Percentiles rank a stretch among this genome's conserved stretches.
Evolutionary conservation across 2,113 vertebrate genomes (phyloP).

Genomic region (Corythoichthys intestinalis): DNA sequence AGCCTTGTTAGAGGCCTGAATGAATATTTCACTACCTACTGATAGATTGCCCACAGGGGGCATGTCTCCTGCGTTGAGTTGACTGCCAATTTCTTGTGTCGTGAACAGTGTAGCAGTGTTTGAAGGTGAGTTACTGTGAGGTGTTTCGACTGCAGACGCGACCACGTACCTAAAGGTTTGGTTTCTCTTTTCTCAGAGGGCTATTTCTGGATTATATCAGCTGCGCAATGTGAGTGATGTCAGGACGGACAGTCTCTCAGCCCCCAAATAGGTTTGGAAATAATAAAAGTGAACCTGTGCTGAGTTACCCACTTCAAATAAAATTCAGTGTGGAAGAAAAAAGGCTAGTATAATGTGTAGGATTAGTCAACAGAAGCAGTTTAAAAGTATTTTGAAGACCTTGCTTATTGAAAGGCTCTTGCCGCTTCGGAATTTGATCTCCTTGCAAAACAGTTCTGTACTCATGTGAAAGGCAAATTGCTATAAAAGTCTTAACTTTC

Average conservation of each 20-base stretch:
- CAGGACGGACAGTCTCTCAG: slow-evolving; percentile 58
- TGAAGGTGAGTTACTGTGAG: slow-evolving; percentile 54
- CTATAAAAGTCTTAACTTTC: neutral
- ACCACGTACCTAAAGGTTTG: slow-evolving; percentile 49
- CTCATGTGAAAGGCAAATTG: slow-evolving; percentile 29
- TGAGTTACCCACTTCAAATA: slow-evolving; percentile 41
- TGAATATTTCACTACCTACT: slow-evolving; percentile 56
- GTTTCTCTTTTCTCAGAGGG: slow-evolving; percentile 63
- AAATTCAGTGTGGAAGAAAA: slow-evolving; percentile 22
- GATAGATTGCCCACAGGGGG: slow-evolving; percentile 38
- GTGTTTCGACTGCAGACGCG: slow-evolving; percentile 31
- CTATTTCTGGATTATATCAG: slow-evolving; percentile 74
- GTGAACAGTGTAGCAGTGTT: slow-evolving; percentile 28
- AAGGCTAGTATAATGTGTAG: slow-evolving; percentile 8
- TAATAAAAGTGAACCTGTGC: slow-evolving; percentile 62
- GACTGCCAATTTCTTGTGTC: slow-evolving; percentile 32
- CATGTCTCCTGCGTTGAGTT: slow-evolving; percentile 24
- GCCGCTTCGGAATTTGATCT: slow-evolving; percentile 52
- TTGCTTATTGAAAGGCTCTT: slow-evolving; percentile 34
- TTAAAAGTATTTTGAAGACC: slow-evolving; percentile 34
- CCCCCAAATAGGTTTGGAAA: slow-evolving; percentile 65
- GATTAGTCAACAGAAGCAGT: slow-evolving; percentile 20
- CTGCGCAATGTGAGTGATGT: slow-evolving; percentile 64
- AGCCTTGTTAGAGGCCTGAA: slow-evolving; percentile 6
- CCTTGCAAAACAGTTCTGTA: slow-evolving; percentile 25